A percentile compares a stretch with the other conserved stretches of the same genome.
Evolutionary conservation across 2,113 vertebrate genomes (phyloP).

Genomic region (Pardalotus punctatus): DNA sequence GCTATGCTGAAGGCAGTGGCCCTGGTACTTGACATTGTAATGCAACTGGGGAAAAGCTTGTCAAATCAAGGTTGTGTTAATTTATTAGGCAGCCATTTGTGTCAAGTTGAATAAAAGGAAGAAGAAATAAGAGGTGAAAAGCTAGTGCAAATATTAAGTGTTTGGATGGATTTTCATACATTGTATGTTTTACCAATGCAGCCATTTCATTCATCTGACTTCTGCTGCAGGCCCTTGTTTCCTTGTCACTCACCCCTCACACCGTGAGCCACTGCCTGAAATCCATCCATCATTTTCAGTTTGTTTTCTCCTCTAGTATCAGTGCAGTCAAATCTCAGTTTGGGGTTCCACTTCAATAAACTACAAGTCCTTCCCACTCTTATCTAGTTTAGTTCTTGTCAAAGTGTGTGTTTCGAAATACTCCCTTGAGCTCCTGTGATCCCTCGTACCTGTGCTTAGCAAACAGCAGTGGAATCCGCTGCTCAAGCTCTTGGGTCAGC

Average conservation of each 20-base stretch:
- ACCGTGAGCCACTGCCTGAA: not conserved
- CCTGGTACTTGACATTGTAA: slow-evolving; percentile 30
- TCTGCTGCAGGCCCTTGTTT: not conserved
- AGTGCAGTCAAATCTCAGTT: not conserved
- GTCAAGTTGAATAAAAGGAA: not conserved
- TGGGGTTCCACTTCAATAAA: not conserved
- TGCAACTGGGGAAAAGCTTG: slow-evolving; percentile 6
- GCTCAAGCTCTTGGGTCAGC: not conserved
- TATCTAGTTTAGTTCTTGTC: not conserved
- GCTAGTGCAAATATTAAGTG: not conserved
- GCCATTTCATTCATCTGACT: not conserved
- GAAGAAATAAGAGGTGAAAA: not conserved
- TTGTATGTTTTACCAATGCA: not conserved
- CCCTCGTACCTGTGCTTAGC: not conserved
- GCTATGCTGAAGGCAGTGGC: slow-evolving; percentile 4
- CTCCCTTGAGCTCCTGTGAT: not conserved
- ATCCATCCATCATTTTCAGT: not conserved
- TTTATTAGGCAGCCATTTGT: slow-evolving; percentile 26
- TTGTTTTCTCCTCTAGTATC: not conserved
- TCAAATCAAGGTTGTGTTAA: slow-evolving; percentile 55
- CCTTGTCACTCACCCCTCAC: not conserved
- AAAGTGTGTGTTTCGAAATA: not conserved
- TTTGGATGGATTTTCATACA: not conserved
- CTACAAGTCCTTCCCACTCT: not conserved
- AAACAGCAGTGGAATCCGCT: not conserved